These are phyloP conservation scores for Hydrochoerus hydrochaeris DNA, from an alignment of 2,113 vertebrate species.

Conservation along the genomic window DNA sequence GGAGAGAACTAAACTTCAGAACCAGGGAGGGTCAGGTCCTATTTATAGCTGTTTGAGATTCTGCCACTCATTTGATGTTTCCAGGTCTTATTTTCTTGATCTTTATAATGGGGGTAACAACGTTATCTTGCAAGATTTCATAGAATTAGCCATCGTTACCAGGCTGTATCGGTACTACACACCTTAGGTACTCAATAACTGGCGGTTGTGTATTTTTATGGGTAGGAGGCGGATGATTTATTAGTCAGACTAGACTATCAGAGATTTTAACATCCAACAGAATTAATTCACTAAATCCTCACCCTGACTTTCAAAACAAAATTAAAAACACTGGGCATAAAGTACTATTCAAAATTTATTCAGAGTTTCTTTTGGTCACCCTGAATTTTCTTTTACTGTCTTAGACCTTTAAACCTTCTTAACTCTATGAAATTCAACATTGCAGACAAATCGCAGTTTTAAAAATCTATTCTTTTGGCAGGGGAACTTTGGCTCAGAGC, in stretches of 20 bases:
- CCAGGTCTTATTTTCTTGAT: background rate
- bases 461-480: background rate
- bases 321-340: background rate
- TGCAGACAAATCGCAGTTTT: background rate
- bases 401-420: slow-evolving; percentile 27
- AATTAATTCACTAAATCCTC: background rate
- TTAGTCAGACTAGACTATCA: background rate
- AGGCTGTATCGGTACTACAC: too few species aligned
- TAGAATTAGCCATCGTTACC: background rate
- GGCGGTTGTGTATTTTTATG: background rate
- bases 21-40: background rate
- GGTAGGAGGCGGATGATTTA: background rate
- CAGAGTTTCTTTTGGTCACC: background rate
- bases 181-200: background rate
- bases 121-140: background rate
- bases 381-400: slow-evolving; percentile 10
- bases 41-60: background rate
- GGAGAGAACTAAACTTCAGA: background rate
- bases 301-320: background rate
- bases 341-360: background rate
- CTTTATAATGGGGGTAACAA: background rate
- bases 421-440: slow-evolving; percentile 29
- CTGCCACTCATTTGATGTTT: background rate
- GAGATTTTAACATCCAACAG: background rate
- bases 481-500: background rate